phyloP scores from a whole-genome alignment of 1,140 invertebrate species.

The Diprion similis region DNA sequence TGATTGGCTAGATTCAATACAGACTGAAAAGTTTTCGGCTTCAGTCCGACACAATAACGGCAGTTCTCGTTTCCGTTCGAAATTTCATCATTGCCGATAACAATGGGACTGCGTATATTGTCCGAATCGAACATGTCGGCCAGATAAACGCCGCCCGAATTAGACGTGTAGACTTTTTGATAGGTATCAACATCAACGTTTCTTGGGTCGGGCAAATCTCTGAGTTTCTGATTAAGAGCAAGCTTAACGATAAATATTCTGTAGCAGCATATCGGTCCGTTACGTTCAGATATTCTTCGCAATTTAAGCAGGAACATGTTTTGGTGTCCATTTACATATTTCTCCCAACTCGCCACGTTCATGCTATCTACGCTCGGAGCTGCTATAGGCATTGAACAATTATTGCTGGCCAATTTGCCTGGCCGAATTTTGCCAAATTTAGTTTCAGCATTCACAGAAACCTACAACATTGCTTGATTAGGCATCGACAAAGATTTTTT shows the following conservation, averaged over 20 bases:
- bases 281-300: constrained; percentile 80
- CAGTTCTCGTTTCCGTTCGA: constrained; percentile 57
- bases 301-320: constrained; percentile 76
- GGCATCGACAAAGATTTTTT: constrained; percentile 51
- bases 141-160: constrained; percentile 75
- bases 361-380: constrained; percentile 72
- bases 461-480: constrained; percentile 32
- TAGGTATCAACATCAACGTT: constrained; percentile 74
- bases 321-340: constrained; percentile 70
- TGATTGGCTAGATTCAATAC: constrained; percentile 40
- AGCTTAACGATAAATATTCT: constrained; percentile 80
- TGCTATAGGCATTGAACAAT: constrained; percentile 74
- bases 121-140: constrained; percentile 80
- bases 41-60: constrained; percentile 61
- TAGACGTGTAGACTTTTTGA: constrained; percentile 72
- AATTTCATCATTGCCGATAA: constrained; percentile 70
- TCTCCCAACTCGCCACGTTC: constrained; percentile 73
- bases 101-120: constrained; percentile 66
- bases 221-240: constrained; percentile 67
- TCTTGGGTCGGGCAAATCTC: constrained; percentile 71
- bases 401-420: constrained; percentile 66
- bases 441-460: constrained; percentile 70
- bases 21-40: constrained; percentile 54
- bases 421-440: constrained; percentile 64
- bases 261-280: constrained; percentile 88